Base-by-base conservation (phyloP, 2,888 invertebrate species). In the Aromia moschata region DNA sequence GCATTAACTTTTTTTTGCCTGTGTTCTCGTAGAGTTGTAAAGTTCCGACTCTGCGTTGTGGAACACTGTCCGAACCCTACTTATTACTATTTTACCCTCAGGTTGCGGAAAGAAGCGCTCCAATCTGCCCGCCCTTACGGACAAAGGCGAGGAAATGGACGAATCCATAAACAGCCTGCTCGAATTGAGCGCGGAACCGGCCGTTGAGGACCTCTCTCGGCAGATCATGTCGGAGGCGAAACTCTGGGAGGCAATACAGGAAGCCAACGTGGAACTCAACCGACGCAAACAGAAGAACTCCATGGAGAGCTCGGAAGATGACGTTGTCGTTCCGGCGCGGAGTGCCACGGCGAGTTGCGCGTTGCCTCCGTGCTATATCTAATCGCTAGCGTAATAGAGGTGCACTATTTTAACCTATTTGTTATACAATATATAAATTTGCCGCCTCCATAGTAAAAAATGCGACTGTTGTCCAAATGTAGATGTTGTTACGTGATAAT, bases 221-320 rank as follows among this genome's bases (percentile, higher is more conserved):
- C 91, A 92, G 78, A 91, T 92, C 12, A 84, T 92, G 77, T 90
- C 90, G 0, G 91, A 91, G 80, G 91, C 91, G 0, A 89, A 89
- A 67, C 82, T 89, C 14, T 91, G 90, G 87, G 92, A 92, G 73
- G 91, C 91, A 1, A 89, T 92, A 12, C 91, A 91, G 72, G 91
- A 91, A 71, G 91, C 91, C 0, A 88, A 89, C 75, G 84, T 86
- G 9, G 91, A 91, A 76, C 83, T 91, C 56, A 84, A 86, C 20
- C 81, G 88, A 60, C 83, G 87, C 64, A 88, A 87, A 75, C 86
- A 85, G 67, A 74, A 74, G 54, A 57, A 62, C 38, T 70, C 74
- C n/a, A 37, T 60, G 30, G 84, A 83, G 58, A 83, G 68, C 54
- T 56, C 81, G 17, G 72, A 72, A 53, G 70, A 72, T 37, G 73